Base-by-base conservation (phyloP, 2,797 vertebrate species). In the Coendou prehensilis region DNA sequence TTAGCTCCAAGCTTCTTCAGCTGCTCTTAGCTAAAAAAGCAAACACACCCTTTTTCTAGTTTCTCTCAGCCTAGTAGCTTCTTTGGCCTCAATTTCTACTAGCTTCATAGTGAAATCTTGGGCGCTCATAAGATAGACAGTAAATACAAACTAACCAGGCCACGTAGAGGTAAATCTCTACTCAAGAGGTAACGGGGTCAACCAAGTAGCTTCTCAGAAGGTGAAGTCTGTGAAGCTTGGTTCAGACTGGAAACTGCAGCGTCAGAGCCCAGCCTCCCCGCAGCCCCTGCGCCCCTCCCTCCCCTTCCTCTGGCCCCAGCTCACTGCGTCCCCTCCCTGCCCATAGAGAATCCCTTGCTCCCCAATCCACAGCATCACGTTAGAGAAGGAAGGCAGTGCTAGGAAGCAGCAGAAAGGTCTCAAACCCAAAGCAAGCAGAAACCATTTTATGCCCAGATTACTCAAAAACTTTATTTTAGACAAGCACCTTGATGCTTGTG, bases 141-240 rank as follows among this genome's bases (percentile, higher is more conserved):
- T 30, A 47, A 92, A 41, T 52, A 96, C 89, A 98, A 91, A 96
- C 96, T 94, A 98, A 97, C 92, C 88, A 86, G 84, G 56, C 41
- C 30, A 93, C 93, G 81, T 64, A 92, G 92, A 33, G 0, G 97
- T 96, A 94, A 93, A 84, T 80, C 56, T 84, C 79, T 56, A 69
- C 41, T 83, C 81, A 79, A 73, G 78, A 88, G 14, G 64, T 67
- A 69, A 61, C 0, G 0, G 11, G 84, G 26, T 84, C 15, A 11
- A 9, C 33, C n/a, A 22, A 79, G 28, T 22, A 5, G 47, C 56
- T 84, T 89, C 89, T 33, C 17, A 84, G 90, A 85, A 79, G 52
- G 7, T 52, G 20, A 41, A 28, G 33, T n/a, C 63, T 50, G 23
- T 14, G n/a, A 75, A 30, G 56, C 80, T 14, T 82, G 75, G 50